These are phyloP conservation scores for Phoeniculus purpureus DNA, from an alignment of 2,797 vertebrate species.

Conservation along the genomic window DNA sequence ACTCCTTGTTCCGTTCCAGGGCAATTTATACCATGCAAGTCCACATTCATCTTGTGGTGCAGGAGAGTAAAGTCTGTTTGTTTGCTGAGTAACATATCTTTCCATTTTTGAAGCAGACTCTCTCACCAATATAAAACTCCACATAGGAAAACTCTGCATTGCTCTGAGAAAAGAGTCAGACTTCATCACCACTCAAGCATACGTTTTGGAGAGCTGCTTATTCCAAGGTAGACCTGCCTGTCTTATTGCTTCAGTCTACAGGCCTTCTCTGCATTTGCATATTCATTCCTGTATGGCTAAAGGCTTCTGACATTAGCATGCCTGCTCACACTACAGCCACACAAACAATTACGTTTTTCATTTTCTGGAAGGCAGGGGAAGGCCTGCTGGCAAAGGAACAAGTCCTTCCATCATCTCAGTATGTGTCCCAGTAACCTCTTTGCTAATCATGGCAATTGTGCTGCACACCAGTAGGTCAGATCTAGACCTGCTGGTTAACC, in stretches of 20 bases:
- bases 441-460: background rate
- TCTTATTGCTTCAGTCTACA: background rate
- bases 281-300: background rate
- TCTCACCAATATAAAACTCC: background rate
- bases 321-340: background rate
- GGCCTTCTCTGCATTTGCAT: background rate
- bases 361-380: background rate
- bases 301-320: background rate
- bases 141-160: background rate
- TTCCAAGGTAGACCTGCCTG: background rate
- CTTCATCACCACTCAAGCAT: background rate
- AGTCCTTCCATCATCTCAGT: background rate
- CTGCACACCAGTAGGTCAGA: background rate
- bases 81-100: background rate
- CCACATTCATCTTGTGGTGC: background rate
- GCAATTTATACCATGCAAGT: background rate
- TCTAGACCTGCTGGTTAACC: background rate
- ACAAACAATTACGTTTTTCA: background rate
- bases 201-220: background rate
- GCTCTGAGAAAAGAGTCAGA: background rate
- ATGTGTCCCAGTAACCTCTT: background rate
- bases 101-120: background rate
- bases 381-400: slow-evolving; percentile 1
- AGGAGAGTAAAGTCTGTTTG: background rate
- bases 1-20: background rate